Conservation (phyloP, 2,797 vertebrate species). For the Selene dorsalis region DNA sequence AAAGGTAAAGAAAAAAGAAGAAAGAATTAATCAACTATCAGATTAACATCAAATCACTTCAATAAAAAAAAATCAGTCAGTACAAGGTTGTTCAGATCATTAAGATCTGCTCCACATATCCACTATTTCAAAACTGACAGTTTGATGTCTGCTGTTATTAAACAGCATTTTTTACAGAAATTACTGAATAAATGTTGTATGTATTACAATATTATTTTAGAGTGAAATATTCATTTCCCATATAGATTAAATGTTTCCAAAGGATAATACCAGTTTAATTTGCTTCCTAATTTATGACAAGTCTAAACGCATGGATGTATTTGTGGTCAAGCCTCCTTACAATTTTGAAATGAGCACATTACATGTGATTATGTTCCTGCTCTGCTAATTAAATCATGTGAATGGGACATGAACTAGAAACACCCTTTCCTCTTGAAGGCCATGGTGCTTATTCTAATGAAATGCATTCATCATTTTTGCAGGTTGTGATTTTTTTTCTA, state of each 20-base stretch:
- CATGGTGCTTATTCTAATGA: not conserved
- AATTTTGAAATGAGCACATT: constrained; percentile 45
- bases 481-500: not conserved
- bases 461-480: constrained; percentile 8
- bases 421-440: constrained; percentile 17
- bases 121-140: not conserved
- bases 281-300: constrained; percentile 27
- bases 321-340: constrained; percentile 39
- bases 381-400: constrained; percentile 52
- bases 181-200: not conserved
- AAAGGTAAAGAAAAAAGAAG: not conserved
- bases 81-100: not conserved
- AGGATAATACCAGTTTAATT: constrained; percentile 33
- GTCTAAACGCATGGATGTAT: constrained; percentile 41
- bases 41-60: constrained; percentile 3
- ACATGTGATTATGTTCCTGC: constrained; percentile 44
- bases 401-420: constrained; percentile 32
- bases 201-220: not conserved
- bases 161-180: not conserved
- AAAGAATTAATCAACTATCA: constrained; percentile 28
- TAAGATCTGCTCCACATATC: not conserved
- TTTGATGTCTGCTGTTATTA: not conserved
- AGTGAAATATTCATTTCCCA: constrained; percentile 25
- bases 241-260: constrained; percentile 4
- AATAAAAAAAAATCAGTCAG: constrained; percentile 10